Percentiles rank a stretch among this genome's conserved stretches.
Conservation (phyloP, 2,888 invertebrate genomes). For the Rotaria magnacalcarata region DNA sequence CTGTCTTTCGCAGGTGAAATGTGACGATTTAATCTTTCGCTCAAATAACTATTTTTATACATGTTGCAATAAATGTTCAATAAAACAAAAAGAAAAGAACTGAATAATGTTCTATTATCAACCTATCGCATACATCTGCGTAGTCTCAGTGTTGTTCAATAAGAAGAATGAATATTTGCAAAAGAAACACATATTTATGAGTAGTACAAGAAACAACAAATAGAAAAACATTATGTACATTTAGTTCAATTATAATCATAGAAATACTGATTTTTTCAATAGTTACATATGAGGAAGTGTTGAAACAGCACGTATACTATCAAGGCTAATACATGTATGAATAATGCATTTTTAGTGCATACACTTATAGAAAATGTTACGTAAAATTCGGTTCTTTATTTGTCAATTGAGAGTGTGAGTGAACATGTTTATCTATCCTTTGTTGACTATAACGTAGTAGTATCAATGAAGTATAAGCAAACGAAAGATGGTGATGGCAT, state of each 20-base stretch:
- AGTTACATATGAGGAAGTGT: not conserved
- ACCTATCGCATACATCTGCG: too few species aligned
- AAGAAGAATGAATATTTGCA: too few species aligned
- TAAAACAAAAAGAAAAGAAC: not conserved
- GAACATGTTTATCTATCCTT: not conserved
- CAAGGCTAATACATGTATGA: not conserved
- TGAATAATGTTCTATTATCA: not conserved
- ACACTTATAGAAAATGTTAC: not conserved
- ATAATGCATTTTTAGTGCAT: not conserved
- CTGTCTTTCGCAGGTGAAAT: not conserved
- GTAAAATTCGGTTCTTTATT: not conserved
- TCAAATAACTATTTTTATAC: not conserved
- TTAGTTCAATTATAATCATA: not conserved
- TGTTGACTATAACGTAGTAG: not conserved
- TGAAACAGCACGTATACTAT: not conserved
- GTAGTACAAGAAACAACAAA: not conserved
- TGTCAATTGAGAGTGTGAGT: not conserved
- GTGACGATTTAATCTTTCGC: constrained; percentile 5
- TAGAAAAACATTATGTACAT: not conserved
- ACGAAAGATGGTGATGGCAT: not conserved
- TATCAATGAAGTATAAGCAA: not conserved
- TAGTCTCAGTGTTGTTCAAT: too few species aligned
- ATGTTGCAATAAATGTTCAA: not conserved
- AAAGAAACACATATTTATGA: not conserved
- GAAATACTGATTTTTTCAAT: not conserved